A percentile compares a stretch with the other conserved stretches of the same genome.
Conservation (phyloP, 2,797 vertebrate genomes). For the Ceryle rudis region DNA sequence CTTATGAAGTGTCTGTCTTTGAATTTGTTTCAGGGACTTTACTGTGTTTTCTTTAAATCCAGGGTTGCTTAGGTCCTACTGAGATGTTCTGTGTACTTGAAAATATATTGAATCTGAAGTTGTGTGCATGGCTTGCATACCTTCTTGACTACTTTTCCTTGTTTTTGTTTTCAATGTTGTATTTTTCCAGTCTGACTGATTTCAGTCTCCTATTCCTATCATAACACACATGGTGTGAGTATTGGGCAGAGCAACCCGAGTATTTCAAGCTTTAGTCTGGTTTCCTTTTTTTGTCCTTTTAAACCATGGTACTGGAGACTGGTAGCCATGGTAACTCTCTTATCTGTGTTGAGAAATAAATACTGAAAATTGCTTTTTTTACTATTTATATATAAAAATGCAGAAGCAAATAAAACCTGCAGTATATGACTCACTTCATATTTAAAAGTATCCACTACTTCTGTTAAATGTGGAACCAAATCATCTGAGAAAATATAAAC, state of each 20-base stretch:
- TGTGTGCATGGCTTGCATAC: neutral
- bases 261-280: conserved; percentile 31
- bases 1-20: neutral
- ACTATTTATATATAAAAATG: conserved; percentile 60
- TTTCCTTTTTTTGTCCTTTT: conserved; percentile 20
- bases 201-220: conserved; percentile 9
- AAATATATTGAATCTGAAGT: neutral
- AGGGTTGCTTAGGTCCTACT: neutral
- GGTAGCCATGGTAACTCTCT: conserved; percentile 62
- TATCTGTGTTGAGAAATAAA: conserved; percentile 66
- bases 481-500: neutral
- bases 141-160: neutral
- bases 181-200: conserved; percentile 18
- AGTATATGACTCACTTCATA: conserved; percentile 44
- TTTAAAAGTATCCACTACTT: conserved; percentile 14
- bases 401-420: conserved; percentile 46
- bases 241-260: neutral
- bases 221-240: neutral
- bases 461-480: conserved; percentile 6
- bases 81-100: neutral
- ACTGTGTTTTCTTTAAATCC: neutral
- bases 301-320: conserved; percentile 19
- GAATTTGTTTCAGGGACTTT: neutral
- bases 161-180: neutral
- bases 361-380: conserved; percentile 54